phyloP scores from a whole-genome alignment of 2,113 vertebrate species.

The Telmatochromis sp. region DNA sequence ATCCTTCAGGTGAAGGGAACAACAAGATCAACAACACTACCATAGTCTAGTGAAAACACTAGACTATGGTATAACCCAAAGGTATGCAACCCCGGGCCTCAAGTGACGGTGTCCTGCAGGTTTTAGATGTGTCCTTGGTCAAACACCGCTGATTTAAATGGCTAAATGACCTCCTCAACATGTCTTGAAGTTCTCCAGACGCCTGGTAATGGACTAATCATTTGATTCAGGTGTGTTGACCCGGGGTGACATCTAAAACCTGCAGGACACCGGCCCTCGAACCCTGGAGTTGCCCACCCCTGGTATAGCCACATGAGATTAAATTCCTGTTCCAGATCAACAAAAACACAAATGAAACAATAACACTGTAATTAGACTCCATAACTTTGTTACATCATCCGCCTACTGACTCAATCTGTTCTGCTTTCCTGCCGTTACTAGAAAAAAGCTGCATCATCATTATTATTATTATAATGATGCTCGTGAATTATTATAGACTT shows the following conservation, averaged over 20 bases:
- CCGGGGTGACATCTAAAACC: fast-evolving
- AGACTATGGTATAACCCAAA: neutral
- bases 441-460: neutral
- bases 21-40: neutral
- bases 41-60: neutral
- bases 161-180: neutral
- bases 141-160: fast-evolving
- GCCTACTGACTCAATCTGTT: neutral
- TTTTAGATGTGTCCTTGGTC: neutral
- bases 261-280: neutral
- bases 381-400: neutral
- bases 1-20: neutral
- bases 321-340: neutral
- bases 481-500: neutral
- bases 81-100: neutral
- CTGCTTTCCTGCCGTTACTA: neutral
- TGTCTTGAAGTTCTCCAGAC: neutral
- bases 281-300: neutral
- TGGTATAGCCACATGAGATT: neutral
- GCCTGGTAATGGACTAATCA: neutral
- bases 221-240: no score
- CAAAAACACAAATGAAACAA: neutral
- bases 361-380: neutral
- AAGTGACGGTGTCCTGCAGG: neutral
- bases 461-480: fast-evolving